These are phyloP conservation scores for Zaprionus bogoriensis DNA, from an alignment of 2,888 invertebrate species.

Conservation along the genomic window DNA sequence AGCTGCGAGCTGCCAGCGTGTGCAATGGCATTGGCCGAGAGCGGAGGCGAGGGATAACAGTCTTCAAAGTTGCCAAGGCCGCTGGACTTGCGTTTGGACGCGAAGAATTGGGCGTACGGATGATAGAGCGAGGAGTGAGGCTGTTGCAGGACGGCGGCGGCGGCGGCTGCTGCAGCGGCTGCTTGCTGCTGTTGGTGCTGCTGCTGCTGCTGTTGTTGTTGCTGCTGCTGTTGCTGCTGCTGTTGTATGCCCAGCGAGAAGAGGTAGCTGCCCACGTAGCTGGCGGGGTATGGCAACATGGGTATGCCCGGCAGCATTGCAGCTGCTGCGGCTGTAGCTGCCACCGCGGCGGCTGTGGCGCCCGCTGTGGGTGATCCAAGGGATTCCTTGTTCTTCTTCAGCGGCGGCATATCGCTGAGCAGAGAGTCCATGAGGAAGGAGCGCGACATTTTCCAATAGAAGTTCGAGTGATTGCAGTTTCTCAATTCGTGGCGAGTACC, in stretches of 20 bases:
- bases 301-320: slow-evolving; percentile 79
- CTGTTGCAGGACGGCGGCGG: slow-evolving; percentile 53
- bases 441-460: slow-evolving; percentile 87
- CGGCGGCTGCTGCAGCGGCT: slow-evolving; percentile 49
- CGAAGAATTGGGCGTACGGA: slow-evolving; percentile 71
- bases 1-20: slow-evolving; percentile 22
- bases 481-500: slow-evolving; percentile 19
- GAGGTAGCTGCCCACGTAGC: slow-evolving; percentile 86
- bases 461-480: neutral
- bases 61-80: slow-evolving; percentile 59
- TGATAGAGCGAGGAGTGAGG: slow-evolving; percentile 65
- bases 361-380: slow-evolving; percentile 61
- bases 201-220: slow-evolving; percentile 79
- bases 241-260: slow-evolving; percentile 87
- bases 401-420: slow-evolving; percentile 86
- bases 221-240: slow-evolving; percentile 83
- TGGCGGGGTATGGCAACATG: slow-evolving; percentile 86
- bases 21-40: slow-evolving; percentile 53
- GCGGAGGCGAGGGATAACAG: slow-evolving; percentile 63
- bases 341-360: slow-evolving; percentile 76
- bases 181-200: slow-evolving; percentile 70
- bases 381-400: slow-evolving; percentile 78
- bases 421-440: slow-evolving; percentile 92
- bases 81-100: slow-evolving; percentile 68
- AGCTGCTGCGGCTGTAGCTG: slow-evolving; percentile 83